Conservation (phyloP, 2,113 vertebrate genomes). For the Nymphicus hollandicus region DNA sequence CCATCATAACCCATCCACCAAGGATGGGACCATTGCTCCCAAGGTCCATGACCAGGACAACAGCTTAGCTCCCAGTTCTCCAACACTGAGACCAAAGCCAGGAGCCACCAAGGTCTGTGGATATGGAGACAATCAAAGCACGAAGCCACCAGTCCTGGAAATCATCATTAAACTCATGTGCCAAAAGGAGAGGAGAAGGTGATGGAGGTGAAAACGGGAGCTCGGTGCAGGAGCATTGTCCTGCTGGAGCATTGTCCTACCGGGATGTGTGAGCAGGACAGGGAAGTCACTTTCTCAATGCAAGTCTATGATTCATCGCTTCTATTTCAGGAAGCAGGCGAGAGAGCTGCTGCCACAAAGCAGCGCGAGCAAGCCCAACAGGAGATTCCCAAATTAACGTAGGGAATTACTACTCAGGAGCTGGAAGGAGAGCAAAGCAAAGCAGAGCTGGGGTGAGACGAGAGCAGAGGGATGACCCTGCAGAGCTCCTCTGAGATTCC, state of each 20-base stretch:
- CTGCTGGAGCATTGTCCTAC: neutral
- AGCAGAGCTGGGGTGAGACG: neutral
- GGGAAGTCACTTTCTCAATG: neutral
- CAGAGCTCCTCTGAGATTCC: neutral
- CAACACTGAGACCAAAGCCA: neutral
- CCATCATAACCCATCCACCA: neutral
- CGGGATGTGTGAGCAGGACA: neutral
- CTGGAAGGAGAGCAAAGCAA: neutral
- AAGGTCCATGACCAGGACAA: fast-evolving
- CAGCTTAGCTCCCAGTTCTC: neutral
- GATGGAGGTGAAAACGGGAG: neutral
- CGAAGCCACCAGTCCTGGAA: neutral
- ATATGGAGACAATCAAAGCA: neutral
- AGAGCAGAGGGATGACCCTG: neutral
- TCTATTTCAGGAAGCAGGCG: constrained; percentile 9
- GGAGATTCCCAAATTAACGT: constrained; percentile 47
- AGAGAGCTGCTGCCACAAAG: neutral
- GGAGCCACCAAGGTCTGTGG: neutral
- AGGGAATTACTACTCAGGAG: neutral
- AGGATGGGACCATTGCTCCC: neutral
- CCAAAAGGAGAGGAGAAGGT: neutral
- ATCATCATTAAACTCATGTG: neutral
- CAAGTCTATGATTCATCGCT: neutral
- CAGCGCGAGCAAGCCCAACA: constrained; percentile 18
- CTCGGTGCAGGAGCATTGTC: neutral